Evolutionary conservation across 2,113 vertebrate genomes (phyloP).

Genomic region (Collichthys lucidus): DNA sequence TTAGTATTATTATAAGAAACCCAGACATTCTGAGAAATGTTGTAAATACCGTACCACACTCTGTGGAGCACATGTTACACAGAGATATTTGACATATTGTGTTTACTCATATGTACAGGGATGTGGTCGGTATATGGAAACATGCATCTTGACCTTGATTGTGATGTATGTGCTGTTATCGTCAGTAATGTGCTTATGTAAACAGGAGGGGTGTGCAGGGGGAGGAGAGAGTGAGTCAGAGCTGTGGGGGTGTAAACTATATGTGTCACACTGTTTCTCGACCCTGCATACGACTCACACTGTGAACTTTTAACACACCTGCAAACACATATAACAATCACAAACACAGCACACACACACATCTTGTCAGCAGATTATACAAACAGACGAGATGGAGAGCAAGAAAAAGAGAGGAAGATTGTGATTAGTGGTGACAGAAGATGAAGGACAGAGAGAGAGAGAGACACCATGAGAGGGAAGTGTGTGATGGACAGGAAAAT

Average conservation of each 20-base stretch:
- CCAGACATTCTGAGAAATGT: background rate
- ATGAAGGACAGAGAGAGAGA: background rate
- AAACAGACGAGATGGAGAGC: background rate
- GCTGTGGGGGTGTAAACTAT: constrained; percentile 6
- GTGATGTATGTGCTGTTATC: constrained; percentile 12
- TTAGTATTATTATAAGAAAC: background rate
- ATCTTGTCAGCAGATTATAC: background rate
- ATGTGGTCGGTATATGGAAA: constrained; percentile 7
- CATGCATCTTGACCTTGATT: background rate
- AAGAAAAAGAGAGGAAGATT: background rate
- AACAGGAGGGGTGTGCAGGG: constrained; percentile 28
- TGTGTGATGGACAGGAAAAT: background rate
- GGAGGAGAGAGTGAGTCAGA: background rate
- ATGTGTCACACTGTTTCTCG: constrained; percentile 44
- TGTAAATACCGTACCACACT: background rate
- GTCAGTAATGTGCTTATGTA: constrained; percentile 37
- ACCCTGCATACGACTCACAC: constrained; percentile 40
- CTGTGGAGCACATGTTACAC: background rate
- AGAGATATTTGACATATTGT: background rate
- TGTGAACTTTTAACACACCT: constrained; percentile 49
- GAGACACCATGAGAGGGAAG: background rate
- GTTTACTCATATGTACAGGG: background rate
- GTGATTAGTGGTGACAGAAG: background rate
- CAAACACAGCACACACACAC: background rate
- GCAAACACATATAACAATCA: background rate